Evolutionary conservation across 2,888 invertebrate genomes (phyloP).

Genomic region (Caenorhabditis sinica): DNA sequence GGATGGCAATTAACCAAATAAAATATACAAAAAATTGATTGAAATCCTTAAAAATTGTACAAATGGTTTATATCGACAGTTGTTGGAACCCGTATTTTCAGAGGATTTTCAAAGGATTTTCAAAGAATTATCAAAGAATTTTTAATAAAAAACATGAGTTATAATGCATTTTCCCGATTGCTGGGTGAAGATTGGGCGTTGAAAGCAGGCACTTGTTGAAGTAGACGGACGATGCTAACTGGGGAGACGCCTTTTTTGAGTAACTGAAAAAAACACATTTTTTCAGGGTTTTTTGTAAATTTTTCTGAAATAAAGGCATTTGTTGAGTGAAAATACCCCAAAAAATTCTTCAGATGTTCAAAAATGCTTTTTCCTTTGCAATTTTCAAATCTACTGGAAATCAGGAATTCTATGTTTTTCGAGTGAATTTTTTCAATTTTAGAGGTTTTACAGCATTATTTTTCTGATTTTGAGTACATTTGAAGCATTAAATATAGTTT

Average conservation of each 20-base stretch:
- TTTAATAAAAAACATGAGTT: not conserved
- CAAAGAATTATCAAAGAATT: not conserved
- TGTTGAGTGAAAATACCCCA: too few species aligned
- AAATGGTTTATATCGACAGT: conserved; percentile 32
- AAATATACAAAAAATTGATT: not conserved
- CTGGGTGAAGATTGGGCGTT: conserved; percentile 32
- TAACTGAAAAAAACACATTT: conserved; percentile 28
- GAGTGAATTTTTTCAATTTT: too few species aligned
- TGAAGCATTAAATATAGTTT: too few species aligned
- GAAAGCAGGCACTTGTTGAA: conserved; percentile 23
- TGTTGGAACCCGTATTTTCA: conserved; percentile 18
- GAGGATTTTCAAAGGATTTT: not conserved
- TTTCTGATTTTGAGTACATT: too few species aligned
- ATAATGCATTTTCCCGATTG: conserved; percentile 53
- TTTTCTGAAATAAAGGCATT: too few species aligned
- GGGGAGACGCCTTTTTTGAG: conserved; percentile 52
- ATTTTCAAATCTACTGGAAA: too few species aligned
- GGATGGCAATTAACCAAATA: not conserved
- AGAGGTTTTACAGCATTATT: too few species aligned
- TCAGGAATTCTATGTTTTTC: too few species aligned
- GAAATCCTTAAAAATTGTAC: too few species aligned
- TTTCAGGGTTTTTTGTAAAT: not conserved
- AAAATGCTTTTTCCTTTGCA: too few species aligned
- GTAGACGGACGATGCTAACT: conserved; percentile 37
- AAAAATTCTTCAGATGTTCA: too few species aligned